These are phyloP conservation scores for Carposina sasakii DNA, from an alignment of 1,140 invertebrate genomes.

Conservation along the genomic window DNA sequence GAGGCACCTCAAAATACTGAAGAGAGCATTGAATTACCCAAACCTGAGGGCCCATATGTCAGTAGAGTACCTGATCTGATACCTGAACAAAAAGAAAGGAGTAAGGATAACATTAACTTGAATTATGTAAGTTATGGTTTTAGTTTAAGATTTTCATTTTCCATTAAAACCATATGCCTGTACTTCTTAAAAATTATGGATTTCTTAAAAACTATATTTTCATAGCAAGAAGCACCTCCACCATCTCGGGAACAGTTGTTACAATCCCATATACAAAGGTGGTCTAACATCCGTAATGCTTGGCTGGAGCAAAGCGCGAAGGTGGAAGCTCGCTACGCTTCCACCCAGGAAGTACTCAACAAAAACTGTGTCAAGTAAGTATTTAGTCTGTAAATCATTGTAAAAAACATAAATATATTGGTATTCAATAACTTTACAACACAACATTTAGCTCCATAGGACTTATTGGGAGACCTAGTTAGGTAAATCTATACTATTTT, in stretches of 20 bases:
- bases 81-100: conserved; percentile 47
- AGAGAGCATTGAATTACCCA: conserved; percentile 52
- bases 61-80: conserved; percentile 55
- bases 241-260: conserved; percentile 68
- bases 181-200: background rate
- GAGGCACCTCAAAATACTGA: conserved; percentile 21
- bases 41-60: conserved; percentile 55
- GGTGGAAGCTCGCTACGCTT: conserved; percentile 77
- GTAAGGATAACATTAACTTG: conserved; percentile 59
- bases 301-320: conserved; percentile 77
- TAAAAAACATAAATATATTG: no score
- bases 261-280: conserved; percentile 74
- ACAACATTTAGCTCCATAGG: no score
- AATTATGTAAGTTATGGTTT: conserved; percentile 46
- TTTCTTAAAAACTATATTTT: conserved; percentile 2
- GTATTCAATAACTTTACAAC: no score
- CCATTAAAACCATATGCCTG: background rate
- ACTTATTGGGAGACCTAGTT: no score
- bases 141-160: background rate
- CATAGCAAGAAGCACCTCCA: conserved; percentile 71
- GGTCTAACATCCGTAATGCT: conserved; percentile 76
- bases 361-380: conserved; percentile 78
- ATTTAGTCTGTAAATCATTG: background rate
- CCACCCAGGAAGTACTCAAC: conserved; percentile 76
- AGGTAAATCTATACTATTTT: no score